A percentile compares a stretch with the other conserved stretches of the same genome.
These are phyloP conservation scores for Lingula anatina DNA, from an alignment of 2,888 invertebrate species.

Conservation along the genomic window DNA sequence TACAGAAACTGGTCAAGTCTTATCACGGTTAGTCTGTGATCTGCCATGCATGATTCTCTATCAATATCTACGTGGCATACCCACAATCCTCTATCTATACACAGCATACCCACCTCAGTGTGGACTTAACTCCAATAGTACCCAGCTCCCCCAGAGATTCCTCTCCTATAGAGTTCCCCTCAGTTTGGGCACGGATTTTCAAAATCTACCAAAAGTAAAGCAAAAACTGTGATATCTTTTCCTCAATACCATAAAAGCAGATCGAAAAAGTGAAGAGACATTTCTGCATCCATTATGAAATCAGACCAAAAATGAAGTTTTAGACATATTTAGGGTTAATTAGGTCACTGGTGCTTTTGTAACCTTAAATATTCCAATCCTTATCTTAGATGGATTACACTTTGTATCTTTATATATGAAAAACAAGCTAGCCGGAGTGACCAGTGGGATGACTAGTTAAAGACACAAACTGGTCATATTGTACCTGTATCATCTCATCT, in stretches of 20 bases:
- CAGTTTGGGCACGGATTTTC: slow-evolving; percentile 81
- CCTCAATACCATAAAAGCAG: too few relatives aligned
- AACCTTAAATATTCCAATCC: too few relatives aligned
- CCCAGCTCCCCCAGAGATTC: slow-evolving; percentile 74
- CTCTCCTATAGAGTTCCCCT: slow-evolving; percentile 80
- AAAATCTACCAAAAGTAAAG: slow-evolving; percentile 61
- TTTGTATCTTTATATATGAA: neutral
- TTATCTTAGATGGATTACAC: too few relatives aligned
- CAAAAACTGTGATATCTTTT: neutral
- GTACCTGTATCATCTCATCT: slow-evolving; percentile 65
- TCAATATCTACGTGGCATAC: too few relatives aligned
- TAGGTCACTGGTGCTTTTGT: too few relatives aligned
- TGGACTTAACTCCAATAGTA: slow-evolving; percentile 79
- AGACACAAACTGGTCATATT: neutral
- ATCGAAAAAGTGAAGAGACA: too few relatives aligned
- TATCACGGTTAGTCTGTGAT: too few relatives aligned
- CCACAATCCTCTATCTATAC: neutral
- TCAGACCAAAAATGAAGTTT: too few relatives aligned
- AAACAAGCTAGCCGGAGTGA: neutral
- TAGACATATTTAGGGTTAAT: too few relatives aligned
- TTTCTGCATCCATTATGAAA: too few relatives aligned
- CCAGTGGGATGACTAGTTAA: neutral
- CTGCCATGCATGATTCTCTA: too few relatives aligned
- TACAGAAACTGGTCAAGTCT: too few relatives aligned
- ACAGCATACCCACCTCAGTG: slow-evolving; percentile 61